Base-by-base conservation (phyloP, 2,113 vertebrate species). In the Ochotona curzoniae region DNA sequence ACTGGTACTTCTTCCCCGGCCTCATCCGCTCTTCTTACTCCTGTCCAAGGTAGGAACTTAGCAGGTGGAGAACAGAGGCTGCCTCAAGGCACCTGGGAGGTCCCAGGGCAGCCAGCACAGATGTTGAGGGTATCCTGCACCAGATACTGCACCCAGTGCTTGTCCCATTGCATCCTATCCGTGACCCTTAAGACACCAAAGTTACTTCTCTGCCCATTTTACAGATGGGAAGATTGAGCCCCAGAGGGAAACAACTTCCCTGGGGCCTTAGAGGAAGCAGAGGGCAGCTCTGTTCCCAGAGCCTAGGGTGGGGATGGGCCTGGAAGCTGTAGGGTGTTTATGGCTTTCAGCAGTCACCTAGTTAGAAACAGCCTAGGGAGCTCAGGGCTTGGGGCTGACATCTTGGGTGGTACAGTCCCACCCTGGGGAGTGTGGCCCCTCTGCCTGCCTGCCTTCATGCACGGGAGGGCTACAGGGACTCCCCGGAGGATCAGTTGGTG, bases 381-480 rank as follows among this genome's bases (percentile, higher is more conserved):
- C 51, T 32, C 12, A 17, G 54, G 25, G 57, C 1, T 0, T 7
- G 30, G 51, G 2, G 10, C 88, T 60, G 47, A 90, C 74, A 44
- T 60, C 17, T 28, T 79, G 11, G 47, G 18, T 69, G 2, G 7
- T 9, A 0, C 6, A 69, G 47, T 23, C 28, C 2, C 49, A 54
- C 44, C 8, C 17, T 9, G 28, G 5, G 0, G 0, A 20, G 63
- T 9, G 8, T 30, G 6, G 38, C 38, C 38, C 38, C 38, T 44
- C 38, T 44, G 38, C 38, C 38, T 44, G 38, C 38, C 38, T 44
- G 38, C 38, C 38, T 44, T 44, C 38, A 44, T 44, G 38, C 38
- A 44, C 38, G 6, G 38, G 38, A 44, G 38, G 38, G 38, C 71
- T 80, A 83, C 47, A 92, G 80, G 32, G 60, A 85, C 21, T 8